phyloP scores from a whole-genome alignment of 2,888 invertebrate genomes.

The Electrophaes corylata region DNA sequence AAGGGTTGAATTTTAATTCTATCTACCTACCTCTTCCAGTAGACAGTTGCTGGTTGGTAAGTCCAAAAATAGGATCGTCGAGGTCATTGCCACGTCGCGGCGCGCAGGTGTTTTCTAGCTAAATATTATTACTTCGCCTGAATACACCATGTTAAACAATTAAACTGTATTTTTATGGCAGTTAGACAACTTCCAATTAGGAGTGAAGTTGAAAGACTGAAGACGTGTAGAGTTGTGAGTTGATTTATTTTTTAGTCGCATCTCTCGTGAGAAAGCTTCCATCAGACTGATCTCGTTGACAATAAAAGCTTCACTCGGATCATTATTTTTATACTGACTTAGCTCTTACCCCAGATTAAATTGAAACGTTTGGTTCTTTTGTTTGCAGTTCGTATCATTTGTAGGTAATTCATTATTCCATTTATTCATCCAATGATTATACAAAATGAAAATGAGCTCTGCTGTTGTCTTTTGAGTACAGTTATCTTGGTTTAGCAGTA shows the following conservation, averaged over 20 bases:
- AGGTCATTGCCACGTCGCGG: slow-evolving; percentile 49
- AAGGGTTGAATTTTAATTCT: slow-evolving; percentile 44
- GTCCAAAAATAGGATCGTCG: slow-evolving; percentile 45
- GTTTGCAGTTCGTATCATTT: slow-evolving; percentile 11
- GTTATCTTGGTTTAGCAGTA: too few relatives aligned
- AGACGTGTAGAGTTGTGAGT: slow-evolving; percentile 15
- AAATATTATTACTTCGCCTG: slow-evolving; percentile 34
- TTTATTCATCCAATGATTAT: not conserved
- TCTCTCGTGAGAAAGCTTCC: slow-evolving; percentile 51
- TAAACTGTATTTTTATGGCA: slow-evolving; percentile 14
- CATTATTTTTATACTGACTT: slow-evolving; percentile 39
- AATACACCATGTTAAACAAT: slow-evolving; percentile 24
- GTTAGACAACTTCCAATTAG: slow-evolving; percentile 28
- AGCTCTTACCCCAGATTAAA: slow-evolving; percentile 39
- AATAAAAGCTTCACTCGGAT: slow-evolving; percentile 47
- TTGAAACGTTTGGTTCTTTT: slow-evolving; percentile 26
- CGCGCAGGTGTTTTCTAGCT: slow-evolving; percentile 40
- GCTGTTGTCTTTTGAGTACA: not conserved
- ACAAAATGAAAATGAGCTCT: not conserved
- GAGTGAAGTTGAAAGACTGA: slow-evolving; percentile 15
- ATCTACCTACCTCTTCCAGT: slow-evolving; percentile 30
- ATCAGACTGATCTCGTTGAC: slow-evolving; percentile 47
- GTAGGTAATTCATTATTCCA: not conserved
- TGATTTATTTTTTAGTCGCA: slow-evolving; percentile 44
- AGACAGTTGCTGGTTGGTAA: slow-evolving; percentile 38